A percentile compares a stretch with the other conserved stretches of the same genome.
Conservation (phyloP, 2,888 invertebrate species). For the Euclidia mi region DNA sequence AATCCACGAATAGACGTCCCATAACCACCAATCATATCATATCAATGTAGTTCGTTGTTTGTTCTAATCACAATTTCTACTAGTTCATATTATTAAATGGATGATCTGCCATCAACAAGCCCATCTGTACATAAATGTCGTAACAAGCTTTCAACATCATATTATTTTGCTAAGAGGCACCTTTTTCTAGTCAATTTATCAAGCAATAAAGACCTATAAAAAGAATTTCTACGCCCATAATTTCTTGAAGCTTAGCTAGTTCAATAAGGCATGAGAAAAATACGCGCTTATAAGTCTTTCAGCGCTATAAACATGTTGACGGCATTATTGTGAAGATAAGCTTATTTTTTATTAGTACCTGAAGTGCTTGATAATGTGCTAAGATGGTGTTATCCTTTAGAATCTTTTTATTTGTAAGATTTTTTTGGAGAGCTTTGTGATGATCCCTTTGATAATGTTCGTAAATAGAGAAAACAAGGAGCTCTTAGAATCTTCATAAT, state of each 20-base stretch:
- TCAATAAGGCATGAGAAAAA: constrained; percentile 1
- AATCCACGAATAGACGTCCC: too few species aligned
- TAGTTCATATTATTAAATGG: too few species aligned
- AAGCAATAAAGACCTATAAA: background rate
- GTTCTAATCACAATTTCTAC: too few species aligned
- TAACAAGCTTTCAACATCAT: background rate
- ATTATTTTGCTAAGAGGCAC: background rate
- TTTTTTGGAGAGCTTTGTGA: background rate
- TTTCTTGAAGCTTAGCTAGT: background rate
- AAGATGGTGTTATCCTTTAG: constrained; percentile 3
- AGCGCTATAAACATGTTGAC: constrained; percentile 66
- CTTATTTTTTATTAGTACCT: constrained; percentile 51
- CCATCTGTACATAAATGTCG: too few species aligned
- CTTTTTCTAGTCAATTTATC: background rate
- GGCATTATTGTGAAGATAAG: constrained; percentile 47
- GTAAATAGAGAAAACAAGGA: too few species aligned
- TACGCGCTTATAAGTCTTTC: background rate
- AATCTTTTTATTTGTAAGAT: constrained; percentile 13
- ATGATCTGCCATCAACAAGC: too few species aligned
- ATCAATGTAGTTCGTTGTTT: too few species aligned
- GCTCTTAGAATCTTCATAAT: too few species aligned
- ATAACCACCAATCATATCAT: too few species aligned
- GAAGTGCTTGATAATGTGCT: constrained; percentile 23
- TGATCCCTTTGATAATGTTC: too few species aligned
- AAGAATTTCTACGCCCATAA: background rate